These are phyloP conservation scores for Regulus satrapa DNA, from an alignment of 2,113 vertebrate genomes.

Conservation along the genomic window DNA sequence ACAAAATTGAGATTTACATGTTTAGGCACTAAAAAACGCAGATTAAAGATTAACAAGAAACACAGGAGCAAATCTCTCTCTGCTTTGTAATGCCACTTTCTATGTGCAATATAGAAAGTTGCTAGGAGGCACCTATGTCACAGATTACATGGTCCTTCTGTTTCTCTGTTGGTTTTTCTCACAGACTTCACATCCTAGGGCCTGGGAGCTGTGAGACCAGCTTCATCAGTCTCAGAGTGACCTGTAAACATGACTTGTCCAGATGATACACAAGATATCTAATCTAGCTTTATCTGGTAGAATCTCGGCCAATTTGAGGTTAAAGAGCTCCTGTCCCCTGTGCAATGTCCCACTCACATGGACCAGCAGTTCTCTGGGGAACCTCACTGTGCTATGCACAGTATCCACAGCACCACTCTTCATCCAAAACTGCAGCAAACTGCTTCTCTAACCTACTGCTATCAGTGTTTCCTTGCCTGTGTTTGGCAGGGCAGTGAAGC, in stretches of 20 bases:
- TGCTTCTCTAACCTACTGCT: neutral
- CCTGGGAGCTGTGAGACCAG: neutral
- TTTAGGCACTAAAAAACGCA: neutral
- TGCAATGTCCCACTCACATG: neutral
- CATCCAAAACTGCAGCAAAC: neutral
- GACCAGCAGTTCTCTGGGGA: neutral
- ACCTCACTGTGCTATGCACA: rapidly evolving
- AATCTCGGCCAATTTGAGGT: neutral
- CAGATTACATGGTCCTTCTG: rapidly evolving
- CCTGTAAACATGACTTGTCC: neutral
- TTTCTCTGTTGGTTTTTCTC: neutral
- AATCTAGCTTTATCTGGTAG: neutral
- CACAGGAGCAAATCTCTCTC: neutral
- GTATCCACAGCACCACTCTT: neutral
- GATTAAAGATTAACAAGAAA: neutral
- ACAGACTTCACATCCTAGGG: neutral
- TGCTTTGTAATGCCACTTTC: neutral
- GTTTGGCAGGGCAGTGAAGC: neutral
- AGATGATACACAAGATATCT: neutral
- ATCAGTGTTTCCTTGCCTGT: neutral
- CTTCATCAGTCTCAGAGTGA: neutral
- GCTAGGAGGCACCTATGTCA: neutral
- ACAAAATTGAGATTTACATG: neutral
- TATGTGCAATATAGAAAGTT: neutral
- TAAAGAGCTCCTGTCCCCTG: neutral